Evolutionary conservation across 2,113 vertebrate species (phyloP), one percentile per base, ranked within the genome.

Genomic region (Chaenogobius annularis): DNA sequence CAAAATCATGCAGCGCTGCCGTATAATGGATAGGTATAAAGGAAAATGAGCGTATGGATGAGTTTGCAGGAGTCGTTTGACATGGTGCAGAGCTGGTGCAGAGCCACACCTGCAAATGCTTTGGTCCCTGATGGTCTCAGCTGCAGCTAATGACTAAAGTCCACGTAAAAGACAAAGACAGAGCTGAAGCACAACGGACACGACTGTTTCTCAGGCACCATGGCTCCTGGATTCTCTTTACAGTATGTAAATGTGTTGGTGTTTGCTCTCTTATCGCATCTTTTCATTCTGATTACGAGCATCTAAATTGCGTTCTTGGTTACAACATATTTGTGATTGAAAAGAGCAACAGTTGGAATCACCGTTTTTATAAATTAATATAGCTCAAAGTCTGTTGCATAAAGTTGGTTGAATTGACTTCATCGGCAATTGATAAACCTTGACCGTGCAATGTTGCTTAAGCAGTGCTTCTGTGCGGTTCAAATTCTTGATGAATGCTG

Each of bases 181-280:
- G 26, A 37, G 14, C 13, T 11, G 13, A 62, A 10, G 9, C 31
- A 37, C 58, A 70, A 69, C 63, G 35, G 47, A 70, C 43, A 64
- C 40, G 9, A 52, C 50, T 12, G 64, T 64, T 35, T 64, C 35
- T 64, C 54, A 23, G 63, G 19, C 26, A 46, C 31, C 20, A 90
- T 88, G 87, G 69, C 67, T 75, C 55, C 68, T 82, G 67, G 69
- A 71, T 31, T 69, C 1, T 14, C 83, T 78, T 43, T 87, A 37
- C 58, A 68, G 85, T 88, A 37, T 8, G 48, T 78, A 40, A 40
- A 6, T 40, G 8, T 40, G 37, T 6, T 40, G 3, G 37, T 5
- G 37, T 40, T 3, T 7, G 37, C 37, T 6, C 37, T 6, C 37
- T 40, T 3, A 6, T 35, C 35, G 35, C 37, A 7, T 40, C 6